Conservation (phyloP, 2,797 vertebrate genomes). For the Australoheros facetus region DNA sequence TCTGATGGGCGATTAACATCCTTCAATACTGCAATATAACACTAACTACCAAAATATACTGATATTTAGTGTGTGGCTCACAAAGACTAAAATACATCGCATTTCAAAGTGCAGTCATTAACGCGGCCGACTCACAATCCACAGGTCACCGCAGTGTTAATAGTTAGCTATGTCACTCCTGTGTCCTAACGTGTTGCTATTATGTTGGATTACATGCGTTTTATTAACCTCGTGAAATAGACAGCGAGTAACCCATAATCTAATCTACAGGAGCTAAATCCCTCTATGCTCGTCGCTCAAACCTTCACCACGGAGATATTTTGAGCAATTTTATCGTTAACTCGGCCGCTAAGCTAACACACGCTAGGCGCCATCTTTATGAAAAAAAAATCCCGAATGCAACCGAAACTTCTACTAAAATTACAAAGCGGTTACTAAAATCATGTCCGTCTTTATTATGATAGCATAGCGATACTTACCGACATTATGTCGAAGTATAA, state of each 20-base stretch:
- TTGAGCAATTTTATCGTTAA: not conserved
- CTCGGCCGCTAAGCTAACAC: conserved; percentile 43
- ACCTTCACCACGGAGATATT: not conserved
- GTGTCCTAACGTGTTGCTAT: not conserved
- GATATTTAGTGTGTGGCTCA: not conserved
- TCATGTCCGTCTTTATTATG: accelerated
- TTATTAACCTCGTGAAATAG: not conserved
- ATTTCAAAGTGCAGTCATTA: not conserved
- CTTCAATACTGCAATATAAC: not conserved
- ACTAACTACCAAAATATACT: not conserved
- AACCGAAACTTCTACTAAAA: not conserved
- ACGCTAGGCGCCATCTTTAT: conserved; percentile 73
- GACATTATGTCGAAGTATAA: conserved; percentile 53
- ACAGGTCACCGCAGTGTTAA: not conserved
- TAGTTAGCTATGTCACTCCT: not conserved
- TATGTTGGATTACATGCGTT: not conserved
- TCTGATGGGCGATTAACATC: not conserved
- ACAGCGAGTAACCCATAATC: not conserved
- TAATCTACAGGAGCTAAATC: not conserved
- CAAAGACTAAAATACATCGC: not conserved
- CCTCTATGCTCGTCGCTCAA: conserved; percentile 1
- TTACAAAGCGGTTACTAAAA: not conserved
- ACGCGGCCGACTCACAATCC: not conserved
- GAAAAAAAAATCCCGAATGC: conserved; percentile 8
- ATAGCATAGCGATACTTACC: conserved; percentile 47